Conservation (phyloP, 2,113 vertebrate genomes). For the Psephotus haematonotus region DNA sequence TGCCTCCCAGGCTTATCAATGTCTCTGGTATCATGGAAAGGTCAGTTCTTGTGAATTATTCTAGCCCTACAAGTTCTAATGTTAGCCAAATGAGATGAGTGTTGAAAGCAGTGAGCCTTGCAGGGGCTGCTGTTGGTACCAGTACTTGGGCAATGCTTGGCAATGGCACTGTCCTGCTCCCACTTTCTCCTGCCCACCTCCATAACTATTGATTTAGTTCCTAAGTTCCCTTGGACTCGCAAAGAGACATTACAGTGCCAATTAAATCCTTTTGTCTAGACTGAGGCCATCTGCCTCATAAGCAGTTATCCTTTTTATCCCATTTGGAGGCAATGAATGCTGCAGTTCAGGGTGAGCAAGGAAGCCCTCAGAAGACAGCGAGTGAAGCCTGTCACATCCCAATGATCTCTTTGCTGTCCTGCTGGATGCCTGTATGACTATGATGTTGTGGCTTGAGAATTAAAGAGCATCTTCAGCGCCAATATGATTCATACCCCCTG, state of each 20-base stretch:
- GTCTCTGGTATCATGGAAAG: not conserved
- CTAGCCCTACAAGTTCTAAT: not conserved
- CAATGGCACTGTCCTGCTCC: fast-evolving
- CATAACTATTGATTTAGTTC: not conserved
- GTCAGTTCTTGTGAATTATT: not conserved
- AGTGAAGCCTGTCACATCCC: not conserved
- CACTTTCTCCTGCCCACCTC: fast-evolving
- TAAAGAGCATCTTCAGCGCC: not conserved
- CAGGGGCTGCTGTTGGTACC: not conserved
- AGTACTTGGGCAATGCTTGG: not conserved
- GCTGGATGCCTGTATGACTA: not conserved
- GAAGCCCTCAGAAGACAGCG: not conserved
- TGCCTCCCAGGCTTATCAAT: not conserved
- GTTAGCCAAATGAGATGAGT: not conserved
- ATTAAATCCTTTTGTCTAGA: not conserved
- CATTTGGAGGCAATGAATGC: not conserved
- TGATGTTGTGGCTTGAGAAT: not conserved
- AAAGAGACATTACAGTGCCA: not conserved
- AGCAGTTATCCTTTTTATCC: not conserved
- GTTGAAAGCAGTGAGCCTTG: fast-evolving
- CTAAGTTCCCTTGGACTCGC: not conserved
- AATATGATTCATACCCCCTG: slow-evolving; percentile 33
- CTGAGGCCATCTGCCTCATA: fast-evolving
- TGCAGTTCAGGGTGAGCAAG: not conserved
- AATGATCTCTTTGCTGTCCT: not conserved